Conservation (phyloP, 2,888 invertebrate species). For the Pachymerium ferrugineum region DNA sequence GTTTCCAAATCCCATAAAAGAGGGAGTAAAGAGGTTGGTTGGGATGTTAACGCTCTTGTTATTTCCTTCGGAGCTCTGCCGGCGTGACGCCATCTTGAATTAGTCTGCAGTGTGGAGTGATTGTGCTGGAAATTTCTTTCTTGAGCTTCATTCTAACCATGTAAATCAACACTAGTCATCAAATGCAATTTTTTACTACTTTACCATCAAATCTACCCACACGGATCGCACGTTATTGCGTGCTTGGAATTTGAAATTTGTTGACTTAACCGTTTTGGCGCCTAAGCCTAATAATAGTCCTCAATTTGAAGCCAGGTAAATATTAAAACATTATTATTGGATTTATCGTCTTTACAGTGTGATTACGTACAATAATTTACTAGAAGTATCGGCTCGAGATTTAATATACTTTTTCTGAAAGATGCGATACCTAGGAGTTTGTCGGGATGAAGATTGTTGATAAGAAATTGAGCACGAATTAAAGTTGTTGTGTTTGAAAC, state of each 20-base stretch:
- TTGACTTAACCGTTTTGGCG: constrained; percentile 1
- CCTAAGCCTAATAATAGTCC: constrained; percentile 1
- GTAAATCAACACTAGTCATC: background rate
- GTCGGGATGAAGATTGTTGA: background rate
- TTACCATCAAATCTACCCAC: background rate
- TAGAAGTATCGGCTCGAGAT: no score
- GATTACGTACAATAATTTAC: no score
- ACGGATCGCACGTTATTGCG: background rate
- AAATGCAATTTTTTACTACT: background rate
- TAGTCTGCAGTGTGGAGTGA: constrained; percentile 23
- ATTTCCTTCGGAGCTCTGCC: background rate
- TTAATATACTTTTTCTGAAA: background rate
- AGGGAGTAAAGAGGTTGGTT: no score
- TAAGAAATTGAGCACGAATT: background rate
- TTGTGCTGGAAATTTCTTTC: constrained; percentile 29
- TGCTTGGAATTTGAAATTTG: background rate
- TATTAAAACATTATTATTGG: background rate
- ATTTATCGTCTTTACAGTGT: no score
- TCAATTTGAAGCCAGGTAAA: constrained; percentile 4
- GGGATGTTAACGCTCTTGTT: constrained; percentile 4
- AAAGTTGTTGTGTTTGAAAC: background rate
- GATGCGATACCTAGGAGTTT: no score
- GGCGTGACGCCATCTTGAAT: constrained; percentile 29
- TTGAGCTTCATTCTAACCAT: background rate
- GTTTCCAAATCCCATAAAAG: background rate